Conservation (phyloP, 2,888 invertebrate genomes). For the Amorpha juglandis region DNA sequence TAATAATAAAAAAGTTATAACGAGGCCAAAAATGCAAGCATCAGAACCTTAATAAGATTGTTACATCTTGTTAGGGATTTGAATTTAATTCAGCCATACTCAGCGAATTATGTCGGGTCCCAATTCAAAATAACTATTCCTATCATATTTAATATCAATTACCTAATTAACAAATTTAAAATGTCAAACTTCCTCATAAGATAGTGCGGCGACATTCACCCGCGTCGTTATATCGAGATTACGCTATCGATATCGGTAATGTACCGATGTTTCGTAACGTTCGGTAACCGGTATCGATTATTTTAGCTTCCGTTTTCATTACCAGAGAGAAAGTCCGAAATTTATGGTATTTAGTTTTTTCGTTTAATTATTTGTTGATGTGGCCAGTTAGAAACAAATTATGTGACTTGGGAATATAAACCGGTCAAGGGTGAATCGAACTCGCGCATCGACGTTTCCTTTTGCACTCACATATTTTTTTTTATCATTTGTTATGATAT, state of each 20-base stretch:
- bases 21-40: no score
- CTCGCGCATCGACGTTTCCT: no score
- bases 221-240: slow-evolving; percentile 33
- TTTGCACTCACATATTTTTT: no score
- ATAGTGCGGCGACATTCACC: slow-evolving; percentile 42
- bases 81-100: no score
- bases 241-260: slow-evolving; percentile 37
- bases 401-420: no score
- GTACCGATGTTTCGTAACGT: slow-evolving; percentile 41
- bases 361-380: background rate
- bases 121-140: background rate
- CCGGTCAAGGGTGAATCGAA: no score
- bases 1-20: no score
- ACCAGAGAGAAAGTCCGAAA: slow-evolving; percentile 35
- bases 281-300: slow-evolving; percentile 39
- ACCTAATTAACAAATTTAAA: slow-evolving; percentile 22
- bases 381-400: background rate
- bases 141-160: background rate
- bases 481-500: no score
- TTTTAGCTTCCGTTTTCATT: slow-evolving; percentile 37
- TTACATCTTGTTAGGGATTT: no score
- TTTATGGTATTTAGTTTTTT: background rate
- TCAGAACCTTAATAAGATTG: no score
- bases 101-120: no score
- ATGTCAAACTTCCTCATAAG: slow-evolving; percentile 29